Percentiles rank a stretch among this genome's conserved stretches.
These are phyloP conservation scores for Tragelaphus strepsiceros DNA, from an alignment of 2,113 vertebrate genomes.

Conservation along the genomic window DNA sequence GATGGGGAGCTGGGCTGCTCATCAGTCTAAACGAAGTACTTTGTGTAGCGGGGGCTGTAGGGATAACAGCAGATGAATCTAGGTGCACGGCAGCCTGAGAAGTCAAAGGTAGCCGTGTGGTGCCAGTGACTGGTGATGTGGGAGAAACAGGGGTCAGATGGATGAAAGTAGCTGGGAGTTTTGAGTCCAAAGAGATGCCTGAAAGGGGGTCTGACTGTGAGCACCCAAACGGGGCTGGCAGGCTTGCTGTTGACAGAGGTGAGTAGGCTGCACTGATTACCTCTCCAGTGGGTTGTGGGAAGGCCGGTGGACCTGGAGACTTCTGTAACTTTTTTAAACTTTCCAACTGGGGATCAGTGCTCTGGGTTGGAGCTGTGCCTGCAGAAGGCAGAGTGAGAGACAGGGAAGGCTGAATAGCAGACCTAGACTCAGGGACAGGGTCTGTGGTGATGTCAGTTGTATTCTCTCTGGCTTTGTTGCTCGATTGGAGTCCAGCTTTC, in stretches of 20 bases:
- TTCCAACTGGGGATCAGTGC: conserved; percentile 33
- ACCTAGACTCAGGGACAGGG: neutral
- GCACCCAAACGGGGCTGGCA: accelerated
- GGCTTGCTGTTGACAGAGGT: neutral
- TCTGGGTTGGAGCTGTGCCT: accelerated
- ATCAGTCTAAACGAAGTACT: conserved; percentile 24
- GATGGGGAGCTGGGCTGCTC: conserved; percentile 43
- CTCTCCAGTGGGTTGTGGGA: conserved; percentile 6
- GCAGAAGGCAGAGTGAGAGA: neutral
- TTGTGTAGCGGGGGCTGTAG: neutral
- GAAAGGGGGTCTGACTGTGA: neutral
- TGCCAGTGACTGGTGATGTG: neutral
- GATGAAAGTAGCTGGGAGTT: neutral
- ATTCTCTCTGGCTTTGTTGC: conserved; percentile 83
- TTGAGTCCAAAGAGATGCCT: conserved; percentile 30
- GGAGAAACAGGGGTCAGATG: neutral
- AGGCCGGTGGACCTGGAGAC: neutral
- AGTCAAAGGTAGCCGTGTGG: accelerated
- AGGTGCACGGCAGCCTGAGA: neutral
- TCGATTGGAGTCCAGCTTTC: conserved; percentile 76
- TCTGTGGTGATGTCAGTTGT: conserved; percentile 43
- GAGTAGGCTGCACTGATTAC: accelerated
- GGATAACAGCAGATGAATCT: neutral
- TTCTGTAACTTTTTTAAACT: conserved; percentile 70
- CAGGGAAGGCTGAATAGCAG: neutral